Conservation (phyloP, 2,113 vertebrate species). For the Cinclus cinclus region DNA sequence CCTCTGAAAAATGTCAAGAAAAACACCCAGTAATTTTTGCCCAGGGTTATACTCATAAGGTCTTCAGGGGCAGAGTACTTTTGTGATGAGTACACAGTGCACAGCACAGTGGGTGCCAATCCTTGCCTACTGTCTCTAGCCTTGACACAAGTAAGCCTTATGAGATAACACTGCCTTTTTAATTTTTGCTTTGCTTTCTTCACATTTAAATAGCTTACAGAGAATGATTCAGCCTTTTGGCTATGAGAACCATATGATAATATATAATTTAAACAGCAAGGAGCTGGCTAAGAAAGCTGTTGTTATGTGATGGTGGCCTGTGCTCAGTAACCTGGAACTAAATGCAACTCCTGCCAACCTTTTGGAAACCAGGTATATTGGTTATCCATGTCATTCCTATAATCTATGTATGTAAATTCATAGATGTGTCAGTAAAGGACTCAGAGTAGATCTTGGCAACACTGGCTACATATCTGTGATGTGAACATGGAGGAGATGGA, state of each 20-base stretch:
- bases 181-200: conserved; percentile 27
- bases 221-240: neutral
- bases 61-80: neutral
- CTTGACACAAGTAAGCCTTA: neutral
- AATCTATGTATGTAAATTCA: neutral
- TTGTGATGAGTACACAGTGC: neutral
- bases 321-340: neutral
- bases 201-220: neutral
- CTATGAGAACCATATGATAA: neutral
- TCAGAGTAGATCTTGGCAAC: neutral
- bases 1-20: conserved; percentile 30
- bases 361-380: neutral
- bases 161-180: neutral
- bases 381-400: neutral
- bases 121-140: neutral
- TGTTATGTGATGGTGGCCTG: neutral
- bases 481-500: neutral
- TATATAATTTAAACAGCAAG: conserved; percentile 1
- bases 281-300: neutral
- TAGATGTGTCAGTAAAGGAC: neutral
- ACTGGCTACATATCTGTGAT: neutral
- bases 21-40: neutral
- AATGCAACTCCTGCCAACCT: neutral
- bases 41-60: conserved; percentile 14
- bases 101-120: neutral